Evolutionary conservation across 1,140 invertebrate species (phyloP).

Genomic region (Apocrypta bakeri): DNA sequence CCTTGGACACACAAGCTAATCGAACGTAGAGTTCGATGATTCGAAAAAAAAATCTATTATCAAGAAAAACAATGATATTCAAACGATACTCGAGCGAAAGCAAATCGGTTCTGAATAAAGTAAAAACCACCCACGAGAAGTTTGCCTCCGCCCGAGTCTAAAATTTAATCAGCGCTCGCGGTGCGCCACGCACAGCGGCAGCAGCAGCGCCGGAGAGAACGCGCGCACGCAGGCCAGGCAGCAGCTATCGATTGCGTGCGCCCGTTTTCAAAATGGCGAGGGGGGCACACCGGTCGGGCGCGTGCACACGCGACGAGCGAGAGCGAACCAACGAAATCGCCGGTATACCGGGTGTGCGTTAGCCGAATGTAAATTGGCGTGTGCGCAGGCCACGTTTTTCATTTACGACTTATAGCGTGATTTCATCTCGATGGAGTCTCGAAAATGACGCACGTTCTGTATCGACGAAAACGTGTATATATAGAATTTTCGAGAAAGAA

Average conservation of each 20-base stretch:
- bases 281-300: slow-evolving; percentile 48
- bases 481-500: too few species aligned
- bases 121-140: neutral
- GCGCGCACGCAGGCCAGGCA: slow-evolving; percentile 44
- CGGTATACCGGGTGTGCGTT: neutral
- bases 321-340: neutral
- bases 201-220: slow-evolving; percentile 23
- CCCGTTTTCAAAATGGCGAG: slow-evolving; percentile 72
- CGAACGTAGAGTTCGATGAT: too few species aligned
- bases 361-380: neutral
- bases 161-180: neutral
- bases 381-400: neutral
- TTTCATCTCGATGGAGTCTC: too few species aligned
- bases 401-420: too few species aligned
- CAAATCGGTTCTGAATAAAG: neutral
- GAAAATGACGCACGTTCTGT: too few species aligned
- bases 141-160: neutral
- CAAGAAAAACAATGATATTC: too few species aligned
- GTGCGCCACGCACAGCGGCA: slow-evolving; percentile 7
- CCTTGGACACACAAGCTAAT: too few species aligned
- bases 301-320: slow-evolving; percentile 10
- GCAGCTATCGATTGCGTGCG: slow-evolving; percentile 67
- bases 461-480: too few species aligned
- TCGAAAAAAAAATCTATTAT: too few species aligned
- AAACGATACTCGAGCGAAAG: neutral